Conservation (phyloP, 2,888 invertebrate species). For the Dioctria linearis region DNA sequence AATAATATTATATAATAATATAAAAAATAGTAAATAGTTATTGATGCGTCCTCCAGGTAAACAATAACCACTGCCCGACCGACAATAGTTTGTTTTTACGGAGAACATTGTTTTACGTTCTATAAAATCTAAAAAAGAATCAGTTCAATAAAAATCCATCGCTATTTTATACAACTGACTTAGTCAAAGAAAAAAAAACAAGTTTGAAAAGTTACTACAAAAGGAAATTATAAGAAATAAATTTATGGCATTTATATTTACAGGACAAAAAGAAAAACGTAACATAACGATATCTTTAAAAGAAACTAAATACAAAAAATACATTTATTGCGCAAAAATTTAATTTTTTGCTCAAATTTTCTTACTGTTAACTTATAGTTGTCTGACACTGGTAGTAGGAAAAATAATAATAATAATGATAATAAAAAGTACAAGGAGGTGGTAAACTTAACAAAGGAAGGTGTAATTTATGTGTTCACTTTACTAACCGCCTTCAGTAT, state of each 20-base stretch:
- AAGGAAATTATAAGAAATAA: constrained; percentile 19
- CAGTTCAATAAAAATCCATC: constrained; percentile 44
- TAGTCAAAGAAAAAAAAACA: constrained; percentile 31
- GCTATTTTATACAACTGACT: constrained; percentile 46
- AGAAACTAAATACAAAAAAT: constrained; percentile 38
- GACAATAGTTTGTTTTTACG: background rate
- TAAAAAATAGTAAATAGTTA: constrained; percentile 44
- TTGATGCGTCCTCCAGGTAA: background rate
- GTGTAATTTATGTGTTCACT: constrained; percentile 70
- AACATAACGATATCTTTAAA: constrained; percentile 23
- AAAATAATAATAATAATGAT: constrained; percentile 45
- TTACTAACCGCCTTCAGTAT: constrained; percentile 71
- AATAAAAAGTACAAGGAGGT: constrained; percentile 25
- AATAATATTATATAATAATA: constrained; percentile 24
- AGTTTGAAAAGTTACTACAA: background rate
- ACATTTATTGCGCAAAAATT: constrained; percentile 11
- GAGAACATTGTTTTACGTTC: constrained; percentile 20
- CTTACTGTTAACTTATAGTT: constrained; percentile 34
- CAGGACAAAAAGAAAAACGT: constrained; percentile 39
- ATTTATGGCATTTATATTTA: constrained; percentile 49
- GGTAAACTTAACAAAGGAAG: constrained; percentile 46
- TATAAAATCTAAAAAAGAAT: constrained; percentile 42
- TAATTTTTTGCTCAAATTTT: background rate
- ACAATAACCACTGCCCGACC: background rate
- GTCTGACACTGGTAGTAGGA: constrained; percentile 19